Percentiles rank a stretch among this genome's conserved stretches.
These are phyloP conservation scores for Lathronympha strigana DNA, from an alignment of 2,888 invertebrate genomes.

Conservation along the genomic window DNA sequence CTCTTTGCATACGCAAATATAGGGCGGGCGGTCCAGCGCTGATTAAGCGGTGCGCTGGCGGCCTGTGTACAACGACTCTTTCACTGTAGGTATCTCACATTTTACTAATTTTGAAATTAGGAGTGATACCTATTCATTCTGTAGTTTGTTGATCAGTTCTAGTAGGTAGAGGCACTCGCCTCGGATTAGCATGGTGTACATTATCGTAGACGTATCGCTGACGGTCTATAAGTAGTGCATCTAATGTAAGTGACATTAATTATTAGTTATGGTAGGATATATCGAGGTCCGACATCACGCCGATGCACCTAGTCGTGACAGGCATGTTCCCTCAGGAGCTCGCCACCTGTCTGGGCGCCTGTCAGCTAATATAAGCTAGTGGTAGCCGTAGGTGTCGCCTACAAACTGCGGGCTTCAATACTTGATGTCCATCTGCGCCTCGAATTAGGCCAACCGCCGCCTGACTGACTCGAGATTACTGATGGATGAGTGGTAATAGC, in stretches of 20 bases:
- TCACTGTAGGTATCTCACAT: conserved; percentile 15
- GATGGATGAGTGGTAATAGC: conserved; percentile 53
- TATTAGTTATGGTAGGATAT: conserved; percentile 23
- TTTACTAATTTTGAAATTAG: conserved; percentile 32
- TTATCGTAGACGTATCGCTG: neutral
- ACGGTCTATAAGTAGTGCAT: conserved; percentile 9
- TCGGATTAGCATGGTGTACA: neutral
- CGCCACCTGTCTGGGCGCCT: conserved; percentile 43
- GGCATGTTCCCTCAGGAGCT: conserved; percentile 44
- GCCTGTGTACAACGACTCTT: conserved; percentile 49
- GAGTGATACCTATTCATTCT: neutral
- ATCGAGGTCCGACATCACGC: conserved; percentile 18
- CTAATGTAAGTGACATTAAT: conserved; percentile 26
- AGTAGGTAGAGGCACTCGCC: neutral
- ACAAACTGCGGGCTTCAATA: conserved; percentile 65
- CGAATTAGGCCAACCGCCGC: conserved; percentile 62
- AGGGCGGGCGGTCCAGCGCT: conserved; percentile 80
- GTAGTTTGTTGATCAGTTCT: neutral
- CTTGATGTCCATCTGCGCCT: conserved; percentile 67
- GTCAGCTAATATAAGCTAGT: conserved; percentile 64
- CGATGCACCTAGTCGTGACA: conserved; percentile 40
- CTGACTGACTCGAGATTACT: conserved; percentile 53
- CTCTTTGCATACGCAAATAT: conserved; percentile 85
- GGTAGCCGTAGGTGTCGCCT: conserved; percentile 53
- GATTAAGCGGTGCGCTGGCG: conserved; percentile 80